Evolutionary conservation across 1,140 invertebrate genomes (phyloP), one percentile per base, ranked within the genome.

Genomic region (Sarcophaga peregrina): DNA sequence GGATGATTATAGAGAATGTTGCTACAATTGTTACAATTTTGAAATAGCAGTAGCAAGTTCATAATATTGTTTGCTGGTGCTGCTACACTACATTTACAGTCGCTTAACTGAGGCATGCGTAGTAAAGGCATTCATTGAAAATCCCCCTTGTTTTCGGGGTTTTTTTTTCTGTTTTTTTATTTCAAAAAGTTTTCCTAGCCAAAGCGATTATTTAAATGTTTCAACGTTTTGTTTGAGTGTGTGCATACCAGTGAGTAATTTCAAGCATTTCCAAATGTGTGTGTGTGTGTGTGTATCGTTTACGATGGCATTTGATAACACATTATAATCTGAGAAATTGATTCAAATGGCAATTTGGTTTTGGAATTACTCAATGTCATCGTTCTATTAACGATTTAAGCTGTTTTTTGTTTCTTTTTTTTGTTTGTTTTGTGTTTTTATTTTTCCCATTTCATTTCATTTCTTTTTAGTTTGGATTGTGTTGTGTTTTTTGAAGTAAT

Each of bases 261-360:
- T 37, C 25, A 37, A 37, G 25, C 25, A 37, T 37, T 37, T 37
- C 1, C 25, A 37, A 37, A 37, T 37, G 4, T 2, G 25, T 37
- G 25, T 37, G 25, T 37, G 25, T 37, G 25, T 37, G 25, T 37
- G 25, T 37, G 25, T 37, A 37, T 37, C 25, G 25, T 37, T 37
- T 37, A 68, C 20, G 62, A 47, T 75, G 83, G 15, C 20, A 78
- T 81, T 82, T 82, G 83, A 84, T 84, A 84, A 82, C 81, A 82
- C 81, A 82, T 82, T 54, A 73, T 84, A 84, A 84, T 84, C 83
- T 80, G 81, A 78, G 75, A 84, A 84, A 82, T 84, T 82, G 83
- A 84, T 84, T 84, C 81, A 82, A 84, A 76, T 84, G 83, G 68
- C 83, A 84, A 84, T 84, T 84, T 82, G 76, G 48, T 78, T 37